These are phyloP conservation scores for Hetaerina titia DNA, from an alignment of 2,888 invertebrate species.

Conservation along the genomic window DNA sequence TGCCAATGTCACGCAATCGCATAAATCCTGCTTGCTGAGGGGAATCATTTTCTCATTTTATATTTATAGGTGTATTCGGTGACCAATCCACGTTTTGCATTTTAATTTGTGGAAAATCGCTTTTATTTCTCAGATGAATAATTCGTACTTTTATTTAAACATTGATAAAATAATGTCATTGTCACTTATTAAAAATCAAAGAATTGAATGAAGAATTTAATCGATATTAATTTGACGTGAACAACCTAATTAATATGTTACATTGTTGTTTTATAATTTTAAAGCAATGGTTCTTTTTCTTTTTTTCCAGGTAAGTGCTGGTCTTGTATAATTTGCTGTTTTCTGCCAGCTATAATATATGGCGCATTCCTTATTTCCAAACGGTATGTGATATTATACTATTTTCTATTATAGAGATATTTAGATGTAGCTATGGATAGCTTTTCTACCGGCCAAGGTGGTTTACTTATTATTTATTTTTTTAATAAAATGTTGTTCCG, in stretches of 20 bases:
- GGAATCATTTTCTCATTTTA: conserved; percentile 39
- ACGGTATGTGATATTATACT: too few species aligned
- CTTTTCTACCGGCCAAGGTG: too few species aligned
- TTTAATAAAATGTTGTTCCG: too few species aligned
- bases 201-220: neutral
- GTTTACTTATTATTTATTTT: too few species aligned
- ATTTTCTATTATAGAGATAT: too few species aligned
- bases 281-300: neutral
- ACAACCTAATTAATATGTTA: neutral
- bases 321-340: neutral
- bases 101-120: conserved; percentile 29
- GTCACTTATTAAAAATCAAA: neutral
- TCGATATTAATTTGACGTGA: neutral
- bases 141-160: conserved; percentile 2
- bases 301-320: neutral
- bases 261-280: neutral
- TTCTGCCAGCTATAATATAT: neutral
- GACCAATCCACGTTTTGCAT: conserved; percentile 21
- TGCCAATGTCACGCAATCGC: conserved; percentile 24
- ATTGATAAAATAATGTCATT: conserved; percentile 3
- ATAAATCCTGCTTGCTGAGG: conserved; percentile 35
- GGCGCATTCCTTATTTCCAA: too few species aligned
- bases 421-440: too few species aligned
- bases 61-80: conserved; percentile 20
- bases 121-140: conserved; percentile 9